Conservation (phyloP, 2,888 invertebrate species). For the Ornithoptera priamus region DNA sequence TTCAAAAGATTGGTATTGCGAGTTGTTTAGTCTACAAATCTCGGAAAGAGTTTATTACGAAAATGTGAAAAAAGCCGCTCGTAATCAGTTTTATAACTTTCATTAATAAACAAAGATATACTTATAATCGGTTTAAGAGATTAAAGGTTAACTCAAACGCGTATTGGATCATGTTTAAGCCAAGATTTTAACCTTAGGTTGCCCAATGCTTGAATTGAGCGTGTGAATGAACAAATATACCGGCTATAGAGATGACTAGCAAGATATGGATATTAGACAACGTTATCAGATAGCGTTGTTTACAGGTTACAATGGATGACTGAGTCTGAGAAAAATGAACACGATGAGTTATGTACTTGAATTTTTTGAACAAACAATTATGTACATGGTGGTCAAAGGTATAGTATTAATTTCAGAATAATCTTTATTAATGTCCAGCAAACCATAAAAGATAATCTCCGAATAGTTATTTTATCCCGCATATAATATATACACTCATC, state of each 20-base stretch:
- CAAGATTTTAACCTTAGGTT: slow-evolving; percentile 9
- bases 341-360: background rate
- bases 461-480: no score
- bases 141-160: slow-evolving; percentile 25
- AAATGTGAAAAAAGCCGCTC: slow-evolving; percentile 18
- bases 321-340: slow-evolving; percentile 15
- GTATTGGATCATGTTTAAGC: slow-evolving; percentile 20
- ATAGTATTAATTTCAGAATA: no score
- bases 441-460: no score
- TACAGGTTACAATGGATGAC: slow-evolving; percentile 9
- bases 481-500: no score
- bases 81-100: slow-evolving; percentile 12
- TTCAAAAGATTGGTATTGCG: no score
- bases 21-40: background rate
- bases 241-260: slow-evolving; percentile 11
- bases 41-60: slow-evolving; percentile 5
- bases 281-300: slow-evolving; percentile 13
- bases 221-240: slow-evolving; percentile 22
- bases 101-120: slow-evolving; percentile 16
- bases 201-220: slow-evolving; percentile 22
- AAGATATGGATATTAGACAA: slow-evolving; percentile 17
- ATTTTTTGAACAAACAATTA: no score
- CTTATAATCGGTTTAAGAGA: slow-evolving; percentile 22
- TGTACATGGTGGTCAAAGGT: no score
- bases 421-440: no score